Base-by-base conservation (phyloP, 2,888 invertebrate species). In the Loripinus fragilis region DNA sequence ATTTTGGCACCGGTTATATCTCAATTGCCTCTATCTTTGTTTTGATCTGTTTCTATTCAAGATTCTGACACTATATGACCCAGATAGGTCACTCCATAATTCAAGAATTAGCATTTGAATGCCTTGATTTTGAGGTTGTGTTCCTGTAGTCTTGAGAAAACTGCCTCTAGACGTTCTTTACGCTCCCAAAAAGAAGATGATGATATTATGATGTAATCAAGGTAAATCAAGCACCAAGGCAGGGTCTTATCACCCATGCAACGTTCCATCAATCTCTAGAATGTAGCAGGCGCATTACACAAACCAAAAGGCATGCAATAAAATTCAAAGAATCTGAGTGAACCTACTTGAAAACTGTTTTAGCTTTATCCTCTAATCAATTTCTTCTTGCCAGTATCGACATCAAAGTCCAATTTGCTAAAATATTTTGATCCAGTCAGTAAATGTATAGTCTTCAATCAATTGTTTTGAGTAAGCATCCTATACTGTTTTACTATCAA, bases 101-200 rank as follows among this genome's bases (percentile, higher is more conserved):
- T 71, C 20, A 85, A 83, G 48, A 85, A 75, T n/a, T 78, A 35
- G 38, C 83, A 85, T 45, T 85, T 82, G n/a, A 20, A 42, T 23
- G 50, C 52, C 41, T 83, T 78, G 38, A 80, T 23, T 48, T 81
- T 76, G 23, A 85, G 35, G 8, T 72, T 74, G 35, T 76, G 73
- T 38, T 78, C 35, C 38, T 66, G 68, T 30, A 81, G 42, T 25
- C 64, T 65, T 33, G 20, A 79, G 71, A n/a, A 79, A 42, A 45
- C 81, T 69, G 42, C 65, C 42, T 20, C 38, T 12, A 38, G 12
- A 5, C 38, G 5, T 12, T 5, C 5, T 5, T 80, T 23, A 23
- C 25, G 60, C 3, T 60, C 25, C 17, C 25, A 5, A 23, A 60
- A 60, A 5, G 30, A 23, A 5, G 2, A 7, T 17, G 60, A 60